Conservation (phyloP, 1,140 invertebrate species). For the Olivierus martensii region DNA sequence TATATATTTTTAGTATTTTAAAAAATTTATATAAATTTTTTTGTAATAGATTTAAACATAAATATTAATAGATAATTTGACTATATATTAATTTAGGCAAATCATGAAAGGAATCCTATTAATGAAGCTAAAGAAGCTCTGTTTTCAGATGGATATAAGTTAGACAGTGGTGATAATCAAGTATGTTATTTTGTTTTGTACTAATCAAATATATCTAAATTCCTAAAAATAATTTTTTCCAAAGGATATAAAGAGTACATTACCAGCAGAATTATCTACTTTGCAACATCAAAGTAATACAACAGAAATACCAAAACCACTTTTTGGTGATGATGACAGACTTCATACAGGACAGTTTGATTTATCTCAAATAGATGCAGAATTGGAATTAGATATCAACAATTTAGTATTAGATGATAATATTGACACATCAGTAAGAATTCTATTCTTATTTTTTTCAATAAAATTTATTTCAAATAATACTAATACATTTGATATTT, state of each 20-base stretch:
- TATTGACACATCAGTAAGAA: constrained; percentile 20
- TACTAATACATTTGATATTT: constrained; percentile 12
- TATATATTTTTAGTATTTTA: too few relatives aligned
- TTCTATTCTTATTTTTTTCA: not conserved
- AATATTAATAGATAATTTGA: too few relatives aligned
- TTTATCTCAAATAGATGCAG: constrained; percentile 32
- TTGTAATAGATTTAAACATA: too few relatives aligned
- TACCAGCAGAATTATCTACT: not conserved
- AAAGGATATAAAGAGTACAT: constrained; percentile 28
- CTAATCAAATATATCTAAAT: too few relatives aligned
- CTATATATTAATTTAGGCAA: constrained; percentile 38
- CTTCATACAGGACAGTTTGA: constrained; percentile 18
- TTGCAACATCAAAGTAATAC: constrained; percentile 12
- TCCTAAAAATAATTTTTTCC: constrained; percentile 22
- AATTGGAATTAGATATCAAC: constrained; percentile 46
- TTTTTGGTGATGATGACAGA: constrained; percentile 35
- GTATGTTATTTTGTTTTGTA: too few relatives aligned
- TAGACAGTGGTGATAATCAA: too few relatives aligned
- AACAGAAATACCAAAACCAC: constrained; percentile 34
- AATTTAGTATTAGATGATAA: constrained; percentile 43
- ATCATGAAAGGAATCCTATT: constrained; percentile 51
- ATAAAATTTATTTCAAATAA: not conserved
- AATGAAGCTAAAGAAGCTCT: constrained; percentile 47
- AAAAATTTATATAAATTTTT: too few relatives aligned
- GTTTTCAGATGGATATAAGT: too few relatives aligned